phyloP scores from a whole-genome alignment of 2,797 vertebrate species.

The Alexandromys oeconomus region DNA sequence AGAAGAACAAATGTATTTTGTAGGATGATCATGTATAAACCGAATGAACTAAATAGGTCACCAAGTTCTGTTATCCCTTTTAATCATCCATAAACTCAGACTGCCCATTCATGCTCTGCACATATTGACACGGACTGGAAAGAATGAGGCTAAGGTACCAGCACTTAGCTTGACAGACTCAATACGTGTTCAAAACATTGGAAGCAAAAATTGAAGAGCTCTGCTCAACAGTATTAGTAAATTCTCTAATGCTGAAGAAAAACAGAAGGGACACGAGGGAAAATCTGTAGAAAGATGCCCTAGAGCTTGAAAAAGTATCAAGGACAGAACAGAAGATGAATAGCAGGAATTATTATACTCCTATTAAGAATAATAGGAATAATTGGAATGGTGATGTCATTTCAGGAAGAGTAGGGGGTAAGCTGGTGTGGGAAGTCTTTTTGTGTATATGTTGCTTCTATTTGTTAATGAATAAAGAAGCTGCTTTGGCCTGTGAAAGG shows the following conservation, averaged over 20 bases:
- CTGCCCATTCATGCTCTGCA: neutral
- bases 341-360: neutral
- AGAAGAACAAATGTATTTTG: constrained; percentile 5
- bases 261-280: neutral
- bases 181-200: neutral
- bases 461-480: too few relatives aligned
- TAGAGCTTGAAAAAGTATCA: neutral
- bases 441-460: too few relatives aligned
- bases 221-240: neutral
- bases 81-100: neutral
- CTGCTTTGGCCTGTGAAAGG: too few relatives aligned
- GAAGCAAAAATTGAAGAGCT: neutral
- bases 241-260: neutral
- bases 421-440: neutral
- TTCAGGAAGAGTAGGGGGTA: neutral
- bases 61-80: neutral
- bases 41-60: neutral
- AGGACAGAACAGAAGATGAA: neutral
- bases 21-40: neutral
- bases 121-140: neutral
- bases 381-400: neutral
- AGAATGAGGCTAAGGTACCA: neutral
- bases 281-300: neutral
- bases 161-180: neutral
- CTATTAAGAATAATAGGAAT: too few relatives aligned